Base-by-base conservation (phyloP, 2,113 vertebrate genomes). In the Centropus bengalensis region DNA sequence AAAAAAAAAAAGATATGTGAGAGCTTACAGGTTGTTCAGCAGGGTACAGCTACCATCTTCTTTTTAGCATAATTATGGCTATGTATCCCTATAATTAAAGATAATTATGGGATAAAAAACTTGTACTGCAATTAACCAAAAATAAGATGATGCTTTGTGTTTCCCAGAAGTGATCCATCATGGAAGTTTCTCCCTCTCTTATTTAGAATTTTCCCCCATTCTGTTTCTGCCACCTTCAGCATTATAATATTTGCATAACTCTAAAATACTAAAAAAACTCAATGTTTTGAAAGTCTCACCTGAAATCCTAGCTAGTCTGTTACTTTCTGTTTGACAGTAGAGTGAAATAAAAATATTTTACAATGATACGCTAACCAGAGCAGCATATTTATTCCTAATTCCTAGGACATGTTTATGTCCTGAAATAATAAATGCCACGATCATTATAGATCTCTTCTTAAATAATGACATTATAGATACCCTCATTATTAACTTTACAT, bases 91-190 rank as follows among this genome's bases (percentile, higher is more conserved):
- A 85, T 77, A 96, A 96, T 98, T 96, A 97, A 91, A 95, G 82
- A 93, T 97, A 97, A 98, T 97, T 97, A 80, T 55, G 94, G 69
- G 74, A 55, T 56, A 33, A 94, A 92, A 97, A 94, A 97, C 85
- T 86, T 94, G 70, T 64, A 95, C 89, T 94, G 91, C 9, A 11
- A 97, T 95, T 94, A 97, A 45, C 88, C 70, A 96, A 97, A 97
- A 89, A 26, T 16, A 42, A 59, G 86, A 92, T 44, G 91, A 94
- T 94, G 40, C 32, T 89, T 71, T 42, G 75, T 86, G 78, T 60
- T 76, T n/a, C 84, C 78, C 95, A 97, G 89, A 86, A 98, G 93
- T 69, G 32, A 94, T 80, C 62, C 58, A 87, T 91, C 91, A 82
- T 4, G 32, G 52, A 87, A 93, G 30, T 83, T 55, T 88, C 47